Conservation (phyloP, 2,113 vertebrate species). For the Ammodytes dubius region DNA sequence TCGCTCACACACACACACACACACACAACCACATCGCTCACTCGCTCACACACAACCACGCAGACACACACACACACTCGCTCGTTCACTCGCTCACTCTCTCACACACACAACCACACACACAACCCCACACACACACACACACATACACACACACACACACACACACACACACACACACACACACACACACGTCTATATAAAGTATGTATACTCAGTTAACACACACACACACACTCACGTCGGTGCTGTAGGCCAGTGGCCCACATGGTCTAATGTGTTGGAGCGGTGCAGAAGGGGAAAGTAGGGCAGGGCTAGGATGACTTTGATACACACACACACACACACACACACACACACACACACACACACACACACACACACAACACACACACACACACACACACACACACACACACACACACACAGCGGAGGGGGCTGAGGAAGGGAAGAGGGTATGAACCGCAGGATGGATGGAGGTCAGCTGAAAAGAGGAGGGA, state of each 20-base stretch:
- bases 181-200: neutral
- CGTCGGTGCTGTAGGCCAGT: slow-evolving; percentile 36
- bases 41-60: no score
- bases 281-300: slow-evolving; percentile 32
- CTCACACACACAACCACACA: slow-evolving; percentile 6
- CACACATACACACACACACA: slow-evolving; percentile 2
- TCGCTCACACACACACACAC: slow-evolving; percentile 31
- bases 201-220: neutral
- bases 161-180: neutral
- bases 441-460: slow-evolving; percentile 22
- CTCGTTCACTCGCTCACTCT: no score
- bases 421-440: neutral
- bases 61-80: no score
- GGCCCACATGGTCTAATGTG: slow-evolving; percentile 49
- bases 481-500: slow-evolving; percentile 45
- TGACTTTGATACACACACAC: slow-evolving; percentile 74
- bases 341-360: no score
- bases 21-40: no score
- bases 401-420: no score
- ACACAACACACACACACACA: no score
- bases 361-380: no score
- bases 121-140: neutral
- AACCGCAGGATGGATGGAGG: slow-evolving; percentile 38
- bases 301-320: slow-evolving; percentile 74
- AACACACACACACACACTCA: slow-evolving; percentile 18